Evolutionary conservation across 2,797 vertebrate species (phyloP).

Genomic region (Apogon hyalosoma): DNA sequence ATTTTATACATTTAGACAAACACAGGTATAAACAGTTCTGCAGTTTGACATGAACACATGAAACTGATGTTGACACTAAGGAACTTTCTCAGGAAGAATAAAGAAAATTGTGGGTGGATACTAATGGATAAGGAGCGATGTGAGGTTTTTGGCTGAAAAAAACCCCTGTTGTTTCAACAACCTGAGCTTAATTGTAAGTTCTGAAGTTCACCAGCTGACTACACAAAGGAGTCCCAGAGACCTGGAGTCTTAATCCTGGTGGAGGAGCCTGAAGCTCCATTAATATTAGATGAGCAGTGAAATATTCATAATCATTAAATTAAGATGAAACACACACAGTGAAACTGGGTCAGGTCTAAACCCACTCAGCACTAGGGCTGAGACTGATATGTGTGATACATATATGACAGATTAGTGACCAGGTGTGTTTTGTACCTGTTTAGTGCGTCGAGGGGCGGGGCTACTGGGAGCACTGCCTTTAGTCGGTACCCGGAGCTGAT

Average conservation of each 20-base stretch:
- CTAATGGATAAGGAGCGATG: too few relatives aligned
- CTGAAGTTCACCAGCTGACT: too few relatives aligned
- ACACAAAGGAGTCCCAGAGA: neutral
- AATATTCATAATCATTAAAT: constrained; percentile 56
- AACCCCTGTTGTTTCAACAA: too few relatives aligned
- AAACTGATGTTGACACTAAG: too few relatives aligned
- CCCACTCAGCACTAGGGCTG: neutral
- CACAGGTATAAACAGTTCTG: too few relatives aligned
- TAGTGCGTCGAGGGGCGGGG: constrained; percentile 92
- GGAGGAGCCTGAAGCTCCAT: constrained; percentile 21
- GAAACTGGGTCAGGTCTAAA: constrained; percentile 43
- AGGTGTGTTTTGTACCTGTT: constrained; percentile 84
- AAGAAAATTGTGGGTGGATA: too few relatives aligned
- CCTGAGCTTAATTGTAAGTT: too few relatives aligned
- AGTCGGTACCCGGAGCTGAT: constrained; percentile 85
- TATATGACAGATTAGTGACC: too few relatives aligned
- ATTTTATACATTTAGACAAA: too few relatives aligned
- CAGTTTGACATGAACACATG: too few relatives aligned
- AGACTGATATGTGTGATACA: neutral
- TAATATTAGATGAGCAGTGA: constrained; percentile 57
- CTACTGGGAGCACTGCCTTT: constrained; percentile 92
- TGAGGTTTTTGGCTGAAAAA: too few relatives aligned
- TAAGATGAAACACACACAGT: constrained; percentile 15
- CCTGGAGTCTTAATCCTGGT: neutral
- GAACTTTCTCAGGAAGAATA: too few relatives aligned